Evolutionary conservation across 2,888 invertebrate species (phyloP).

Genomic region (Strigamia maritima): DNA sequence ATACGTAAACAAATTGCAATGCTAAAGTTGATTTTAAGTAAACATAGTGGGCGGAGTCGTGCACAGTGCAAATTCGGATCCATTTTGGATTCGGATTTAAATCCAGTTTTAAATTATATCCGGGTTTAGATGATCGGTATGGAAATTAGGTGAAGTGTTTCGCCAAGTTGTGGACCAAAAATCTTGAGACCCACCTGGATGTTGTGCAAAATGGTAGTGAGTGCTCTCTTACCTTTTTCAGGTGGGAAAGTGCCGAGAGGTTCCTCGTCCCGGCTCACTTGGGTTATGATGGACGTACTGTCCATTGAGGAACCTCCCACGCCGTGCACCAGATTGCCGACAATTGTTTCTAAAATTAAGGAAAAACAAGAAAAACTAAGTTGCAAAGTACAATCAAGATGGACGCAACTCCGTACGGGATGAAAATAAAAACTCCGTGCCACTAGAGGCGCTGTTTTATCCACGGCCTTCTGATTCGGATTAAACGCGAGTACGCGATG

Average conservation of each 20-base stretch:
- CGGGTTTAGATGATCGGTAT: not conserved
- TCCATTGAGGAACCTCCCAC: slow-evolving; percentile 66
- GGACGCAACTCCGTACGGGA: slow-evolving; percentile 37
- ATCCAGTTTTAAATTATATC: not conserved
- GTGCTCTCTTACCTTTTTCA: slow-evolving; percentile 81
- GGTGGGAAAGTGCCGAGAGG: slow-evolving; percentile 85
- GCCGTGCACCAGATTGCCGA: slow-evolving; percentile 15
- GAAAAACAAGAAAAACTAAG: slow-evolving; percentile 14
- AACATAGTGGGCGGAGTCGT: not conserved
- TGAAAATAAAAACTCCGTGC: slow-evolving; percentile 31
- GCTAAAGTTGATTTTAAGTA: not conserved
- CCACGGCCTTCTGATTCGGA: not conserved
- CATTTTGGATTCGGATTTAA: not conserved
- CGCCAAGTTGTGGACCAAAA: not conserved
- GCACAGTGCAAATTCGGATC: not conserved
- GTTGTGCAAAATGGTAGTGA: slow-evolving; percentile 6
- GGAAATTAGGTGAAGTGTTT: not conserved
- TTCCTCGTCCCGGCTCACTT: slow-evolving; percentile 97
- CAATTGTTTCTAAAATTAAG: not conserved
- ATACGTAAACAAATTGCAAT: not conserved
- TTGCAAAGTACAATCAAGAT: slow-evolving; percentile 38
- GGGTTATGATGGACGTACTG: slow-evolving; percentile 98
- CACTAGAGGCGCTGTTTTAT: not conserved
- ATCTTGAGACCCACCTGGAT: not conserved
- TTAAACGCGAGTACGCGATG: not conserved